Evolutionary conservation across 1,140 invertebrate genomes (phyloP), one percentile per base, ranked within the genome.

Genomic region (Aphelinus atriplicis): DNA sequence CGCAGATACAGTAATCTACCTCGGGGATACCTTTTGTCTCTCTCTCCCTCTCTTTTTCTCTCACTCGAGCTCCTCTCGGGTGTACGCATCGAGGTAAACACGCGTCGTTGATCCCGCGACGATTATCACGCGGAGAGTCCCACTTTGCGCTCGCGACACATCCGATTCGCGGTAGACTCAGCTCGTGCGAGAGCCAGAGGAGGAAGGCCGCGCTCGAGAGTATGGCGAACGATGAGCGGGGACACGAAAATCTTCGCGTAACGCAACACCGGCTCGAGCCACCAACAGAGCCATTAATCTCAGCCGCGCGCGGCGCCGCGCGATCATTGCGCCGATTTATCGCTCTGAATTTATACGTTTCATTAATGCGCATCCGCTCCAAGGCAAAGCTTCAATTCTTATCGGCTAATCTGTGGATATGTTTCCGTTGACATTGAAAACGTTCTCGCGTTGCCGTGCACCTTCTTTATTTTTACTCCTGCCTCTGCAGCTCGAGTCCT

Each of bases 11-110:
- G 51, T 9, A 53, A 26, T 26, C 0, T 26, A 9, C 51, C 58
- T 60, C 26, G 42, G 26, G 47, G 55, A 67, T 43, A 67, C 71
- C 75, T 81, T 78, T 78, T 78, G 76, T 80, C 75, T 71, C 67
- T 74, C 46, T 26, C 26, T 26, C 26, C 26, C 26, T 26, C 26
- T 26, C 0, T 26, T 26, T 26, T 26, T 26, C 26, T 26, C 26
- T 26, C 26, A 26, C 26, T 26, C 26, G 26, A 26, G 26, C 26
- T 26, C 26, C 26, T 26, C 26, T 26, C 26, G 26, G 26, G 26
- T 26, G 26, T 26, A 26, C 26, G 26, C 26, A 26, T 0, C 26
- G 26, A 26, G 26, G 26, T 53, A 9, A 53, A 9, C 51, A 9
- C 51, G 51, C 4, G 51, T 53, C 51, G 51, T 53, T 9, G 51